Evolutionary conservation across 2,888 invertebrate species (phyloP), one percentile per base, ranked within the genome.

Genomic region (Leptopilina drosophilae): DNA sequence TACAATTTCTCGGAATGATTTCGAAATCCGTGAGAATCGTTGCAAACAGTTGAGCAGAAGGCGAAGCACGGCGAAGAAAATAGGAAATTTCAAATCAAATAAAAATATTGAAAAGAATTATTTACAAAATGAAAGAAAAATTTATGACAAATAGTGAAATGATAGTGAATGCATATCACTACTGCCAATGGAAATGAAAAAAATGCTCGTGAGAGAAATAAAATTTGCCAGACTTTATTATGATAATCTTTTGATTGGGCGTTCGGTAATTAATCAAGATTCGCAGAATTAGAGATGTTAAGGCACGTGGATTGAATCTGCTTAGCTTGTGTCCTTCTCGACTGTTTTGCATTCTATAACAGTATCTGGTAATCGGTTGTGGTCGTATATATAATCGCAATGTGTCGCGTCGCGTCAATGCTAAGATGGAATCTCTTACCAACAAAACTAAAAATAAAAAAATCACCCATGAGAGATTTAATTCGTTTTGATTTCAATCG

Each of bases 301-400:
- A 53, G 78, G 82, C 82, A 79, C 82, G 81, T 81, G 80, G 79
- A 69, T 78, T 26, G 77, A 73, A 73, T 79, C 64, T 76, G 7
- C 12, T 65, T 62, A 79, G 78, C 75, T 81, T 78, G 80, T 77
- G 79, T 78, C 80, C 77, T 79, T 64, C 56, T 67, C 76, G 53
- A 42, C 59, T 65, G 76, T 46, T 83, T 83, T 82, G 80, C 81
- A 83, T 83, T 83, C 82, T 78, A 67, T 64, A 12, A 62, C 62
- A 46, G 79, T 76, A 53, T 64, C 64, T 77, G 82, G 81, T 80
- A 81, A 82, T 79, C 84, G 80, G 79, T 81, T 75, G 80, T 76
- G 79, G 82, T 77, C 82, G 81, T 81, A 81, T 82, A 84, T 81
- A 81, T 82, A 84, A 84, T 82, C 80, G 80, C 77, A 73, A 82